These are phyloP conservation scores for Cheilosia vernalis DNA, from an alignment of 2,888 invertebrate genomes.

Conservation along the genomic window DNA sequence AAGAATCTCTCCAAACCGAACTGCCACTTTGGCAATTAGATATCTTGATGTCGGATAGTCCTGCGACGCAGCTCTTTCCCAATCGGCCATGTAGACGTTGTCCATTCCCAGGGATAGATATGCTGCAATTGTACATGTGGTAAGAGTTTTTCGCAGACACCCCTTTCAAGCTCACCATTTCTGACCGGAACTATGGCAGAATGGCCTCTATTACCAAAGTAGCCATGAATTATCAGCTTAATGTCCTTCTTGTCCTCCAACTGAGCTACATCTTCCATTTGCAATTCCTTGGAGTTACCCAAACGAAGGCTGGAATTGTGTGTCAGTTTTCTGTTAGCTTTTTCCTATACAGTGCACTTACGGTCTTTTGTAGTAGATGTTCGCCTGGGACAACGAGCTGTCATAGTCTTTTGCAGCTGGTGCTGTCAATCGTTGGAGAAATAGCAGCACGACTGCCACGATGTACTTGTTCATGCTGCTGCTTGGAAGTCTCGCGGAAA, in stretches of 20 bases:
- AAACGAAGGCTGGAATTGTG: slow-evolving; percentile 64
- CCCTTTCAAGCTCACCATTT: slow-evolving; percentile 42
- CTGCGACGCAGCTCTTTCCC: slow-evolving; percentile 79
- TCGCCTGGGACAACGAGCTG: slow-evolving; percentile 69
- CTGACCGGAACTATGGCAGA: slow-evolving; percentile 79
- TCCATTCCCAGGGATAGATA: slow-evolving; percentile 79
- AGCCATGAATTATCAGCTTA: slow-evolving; percentile 82
- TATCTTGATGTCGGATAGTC: slow-evolving; percentile 80
- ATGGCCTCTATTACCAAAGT: slow-evolving; percentile 79
- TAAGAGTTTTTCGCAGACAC: too few species aligned
- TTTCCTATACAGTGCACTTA: slow-evolving; percentile 67
- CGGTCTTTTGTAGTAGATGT: slow-evolving; percentile 78
- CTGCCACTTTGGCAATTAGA: slow-evolving; percentile 77
- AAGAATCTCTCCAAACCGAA: slow-evolving; percentile 77
- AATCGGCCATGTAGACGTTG: slow-evolving; percentile 81
- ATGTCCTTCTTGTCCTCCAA: slow-evolving; percentile 76
- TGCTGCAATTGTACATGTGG: slow-evolving; percentile 75
- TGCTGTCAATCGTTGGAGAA: neutral
- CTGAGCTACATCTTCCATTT: slow-evolving; percentile 21
- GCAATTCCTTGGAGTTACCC: slow-evolving; percentile 76
- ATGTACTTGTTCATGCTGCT: slow-evolving; percentile 26
- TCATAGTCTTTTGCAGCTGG: slow-evolving; percentile 21
- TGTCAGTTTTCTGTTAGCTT: neutral
- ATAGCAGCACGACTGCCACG: neutral
- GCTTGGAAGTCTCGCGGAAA: neutral